These are phyloP conservation scores for Enteromius viviparus DNA, from an alignment of 2,797 vertebrate species.

Conservation along the genomic window DNA sequence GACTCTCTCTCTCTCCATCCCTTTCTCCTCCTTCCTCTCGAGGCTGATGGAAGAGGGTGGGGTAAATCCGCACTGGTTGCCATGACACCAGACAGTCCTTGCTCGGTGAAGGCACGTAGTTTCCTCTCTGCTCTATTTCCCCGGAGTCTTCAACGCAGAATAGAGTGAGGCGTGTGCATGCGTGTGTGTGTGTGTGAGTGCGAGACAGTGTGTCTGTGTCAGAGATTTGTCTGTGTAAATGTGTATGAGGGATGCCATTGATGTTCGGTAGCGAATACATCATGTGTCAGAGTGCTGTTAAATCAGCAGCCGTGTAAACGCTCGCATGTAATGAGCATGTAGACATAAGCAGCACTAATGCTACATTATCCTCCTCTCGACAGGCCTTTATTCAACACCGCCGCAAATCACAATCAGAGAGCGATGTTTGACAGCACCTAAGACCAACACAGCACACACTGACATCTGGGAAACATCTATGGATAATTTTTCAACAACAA, in stretches of 20 bases:
- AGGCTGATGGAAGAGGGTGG: constrained; percentile 81
- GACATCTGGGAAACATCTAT: constrained; percentile 44
- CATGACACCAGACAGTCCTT: constrained; percentile 92
- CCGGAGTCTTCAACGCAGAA: constrained; percentile 71
- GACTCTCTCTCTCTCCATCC: constrained; percentile 61
- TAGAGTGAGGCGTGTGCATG: constrained; percentile 59
- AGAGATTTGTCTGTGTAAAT: constrained; percentile 53
- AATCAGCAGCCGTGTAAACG: constrained; percentile 40
- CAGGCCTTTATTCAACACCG: constrained; percentile 41
- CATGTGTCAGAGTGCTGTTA: constrained; percentile 50
- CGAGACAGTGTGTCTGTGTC: constrained; percentile 41
- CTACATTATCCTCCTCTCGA: constrained; percentile 10
- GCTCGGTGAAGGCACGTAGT: constrained; percentile 87
- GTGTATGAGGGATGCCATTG: constrained; percentile 12
- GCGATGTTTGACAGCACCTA: constrained; percentile 38
- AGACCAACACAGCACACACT: constrained; percentile 17
- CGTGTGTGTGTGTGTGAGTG: constrained; percentile 56
- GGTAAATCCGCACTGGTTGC: constrained; percentile 89
- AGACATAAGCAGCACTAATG: constrained; percentile 20
- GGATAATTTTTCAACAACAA: constrained; percentile 38
- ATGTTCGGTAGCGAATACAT: constrained; percentile 54
- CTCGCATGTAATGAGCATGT: constrained; percentile 31
- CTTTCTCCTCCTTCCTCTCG: constrained; percentile 67
- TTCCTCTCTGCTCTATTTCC: constrained; percentile 85
- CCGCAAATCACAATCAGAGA: constrained; percentile 44